Evolutionary conservation across 2,113 vertebrate genomes (phyloP).

Genomic region (Antechinus stuartii): DNA sequence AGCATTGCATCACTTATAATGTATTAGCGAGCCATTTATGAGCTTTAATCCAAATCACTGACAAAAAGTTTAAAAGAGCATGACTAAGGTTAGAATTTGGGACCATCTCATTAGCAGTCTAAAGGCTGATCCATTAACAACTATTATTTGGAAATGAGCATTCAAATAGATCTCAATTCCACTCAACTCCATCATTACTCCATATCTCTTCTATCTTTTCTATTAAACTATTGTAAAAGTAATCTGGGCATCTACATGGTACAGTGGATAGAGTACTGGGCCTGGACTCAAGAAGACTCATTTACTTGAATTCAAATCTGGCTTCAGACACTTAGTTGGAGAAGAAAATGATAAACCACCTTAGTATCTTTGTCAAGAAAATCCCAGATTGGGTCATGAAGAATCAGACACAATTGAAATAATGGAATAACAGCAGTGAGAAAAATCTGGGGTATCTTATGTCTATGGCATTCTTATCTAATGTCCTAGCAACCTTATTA

Average conservation of each 20-base stretch:
- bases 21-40: background rate
- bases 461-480: background rate
- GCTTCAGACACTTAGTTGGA: background rate
- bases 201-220: background rate
- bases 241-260: background rate
- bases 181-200: background rate
- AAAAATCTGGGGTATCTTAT: background rate
- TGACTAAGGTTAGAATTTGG: background rate
- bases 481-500: background rate
- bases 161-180: no score
- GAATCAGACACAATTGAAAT: background rate
- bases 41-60: background rate
- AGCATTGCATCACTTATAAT: background rate
- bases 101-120: background rate
- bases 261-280: background rate
- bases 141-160: background rate
- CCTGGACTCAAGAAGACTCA: background rate
- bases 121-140: background rate
- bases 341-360: background rate
- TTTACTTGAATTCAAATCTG: background rate
- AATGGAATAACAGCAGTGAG: background rate
- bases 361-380: background rate
- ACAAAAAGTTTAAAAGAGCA: background rate
- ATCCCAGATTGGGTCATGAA: background rate
- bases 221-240: background rate